A percentile compares a stretch with the other conserved stretches of the same genome.
Evolutionary conservation across 2,797 vertebrate genomes (phyloP).

Genomic region (Sebastes iracundus): DNA sequence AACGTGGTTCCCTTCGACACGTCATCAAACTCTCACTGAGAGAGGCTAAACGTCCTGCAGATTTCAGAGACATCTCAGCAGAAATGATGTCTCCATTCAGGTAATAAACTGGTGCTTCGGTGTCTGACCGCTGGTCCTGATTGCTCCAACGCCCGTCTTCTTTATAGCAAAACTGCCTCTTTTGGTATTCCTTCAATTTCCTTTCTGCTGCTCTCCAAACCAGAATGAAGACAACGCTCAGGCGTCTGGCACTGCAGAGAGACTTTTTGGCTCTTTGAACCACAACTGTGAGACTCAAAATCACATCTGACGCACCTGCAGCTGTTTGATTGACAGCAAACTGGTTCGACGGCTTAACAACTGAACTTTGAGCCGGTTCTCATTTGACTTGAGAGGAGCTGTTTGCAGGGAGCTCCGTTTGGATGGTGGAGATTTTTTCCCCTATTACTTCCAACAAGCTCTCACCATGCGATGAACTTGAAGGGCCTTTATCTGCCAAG

Average conservation of each 20-base stretch:
- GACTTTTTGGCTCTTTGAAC: not conserved
- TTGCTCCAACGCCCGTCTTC: not conserved
- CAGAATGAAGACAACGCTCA: not conserved
- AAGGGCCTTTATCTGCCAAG: slow-evolving; percentile 21
- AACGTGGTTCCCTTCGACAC: not conserved
- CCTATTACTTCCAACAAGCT: slow-evolving; percentile 53
- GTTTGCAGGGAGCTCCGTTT: slow-evolving; percentile 67
- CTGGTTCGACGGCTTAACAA: not conserved
- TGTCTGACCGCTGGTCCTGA: not conserved
- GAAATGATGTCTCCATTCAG: not conserved
- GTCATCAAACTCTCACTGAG: not conserved
- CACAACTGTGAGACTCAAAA: not conserved
- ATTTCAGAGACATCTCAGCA: not conserved
- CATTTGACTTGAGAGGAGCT: slow-evolving; percentile 64
- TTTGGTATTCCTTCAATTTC: not conserved
- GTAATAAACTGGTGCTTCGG: not conserved
- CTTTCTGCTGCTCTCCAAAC: not conserved
- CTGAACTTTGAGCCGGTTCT: not conserved
- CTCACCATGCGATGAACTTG: slow-evolving; percentile 18
- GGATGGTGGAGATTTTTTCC: slow-evolving; percentile 69
- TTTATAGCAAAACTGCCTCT: not conserved
- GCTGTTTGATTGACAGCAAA: not conserved
- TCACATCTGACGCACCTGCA: not conserved
- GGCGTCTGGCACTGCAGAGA: not conserved
- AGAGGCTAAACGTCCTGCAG: not conserved